Base-by-base conservation (phyloP, 2,888 invertebrate species). In the Plusia festucae region DNA sequence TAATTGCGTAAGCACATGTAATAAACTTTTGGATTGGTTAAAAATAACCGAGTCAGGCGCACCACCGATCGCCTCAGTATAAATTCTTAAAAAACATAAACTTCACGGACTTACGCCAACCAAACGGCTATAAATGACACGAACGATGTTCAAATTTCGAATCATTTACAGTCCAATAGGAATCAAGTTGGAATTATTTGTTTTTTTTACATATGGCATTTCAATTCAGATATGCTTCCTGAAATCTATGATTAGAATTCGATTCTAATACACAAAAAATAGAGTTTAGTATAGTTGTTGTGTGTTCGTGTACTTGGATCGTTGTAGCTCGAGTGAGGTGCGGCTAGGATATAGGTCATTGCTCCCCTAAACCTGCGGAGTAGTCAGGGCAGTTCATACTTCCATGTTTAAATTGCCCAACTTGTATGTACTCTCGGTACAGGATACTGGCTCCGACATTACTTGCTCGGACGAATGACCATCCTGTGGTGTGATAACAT, bases 61-160 rank as follows among this genome's bases (percentile, higher is more conserved):
- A 91, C 89, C 90, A 91, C 85, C 85, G 86, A 75, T 72, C 81
- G 82, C 80, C 84, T 86, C 86, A 87, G 91, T 88, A 93, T 93
- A 93, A 93, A 93, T 94, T 94, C 93, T 94, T 93, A 93, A 93
- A 93, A 94, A 94, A 93, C 93, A 93, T 94, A 94, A 94, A 94
- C 92, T 93, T 88, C 88, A 83, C 78, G 66, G 68, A 53, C 62
- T 24, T 66, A 56, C 66, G 75, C 69, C 70, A 61, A 60, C 68
- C 60, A 84, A 91, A 90, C 70, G 85, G 77, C 82, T 71, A 74
- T 78, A 76, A 72, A 77, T 67, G 71, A 76, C 72, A 70, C 15
- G 46, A 60, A 55, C 62, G 52, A 76, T 75, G 66, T 86, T 83
- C 67, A 24, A 91, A 86, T 81, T 83, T 81, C 57, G 67, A 90